Base-by-base conservation (phyloP, 2,113 vertebrate genomes). In the Pavo muticus region DNA sequence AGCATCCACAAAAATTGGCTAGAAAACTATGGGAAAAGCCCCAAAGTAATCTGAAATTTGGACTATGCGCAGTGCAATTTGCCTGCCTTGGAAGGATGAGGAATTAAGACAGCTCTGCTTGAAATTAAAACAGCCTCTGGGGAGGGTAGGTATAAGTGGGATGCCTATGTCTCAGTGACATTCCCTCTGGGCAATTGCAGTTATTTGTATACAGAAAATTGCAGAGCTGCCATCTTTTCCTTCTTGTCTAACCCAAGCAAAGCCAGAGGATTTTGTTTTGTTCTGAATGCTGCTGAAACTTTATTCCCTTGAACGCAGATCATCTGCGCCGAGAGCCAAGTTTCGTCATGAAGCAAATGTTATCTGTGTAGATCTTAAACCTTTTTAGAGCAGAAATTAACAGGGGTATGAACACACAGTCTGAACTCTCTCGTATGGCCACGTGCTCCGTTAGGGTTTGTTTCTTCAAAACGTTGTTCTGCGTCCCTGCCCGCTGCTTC, bases 361-460 rank as follows among this genome's bases (percentile, higher is more conserved):
- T 96, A 93, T 95, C 93, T 83, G 4, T 90, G 95, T 78, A 93
- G 80, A 92, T 92, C 78, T 91, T 95, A 92, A 95, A 95, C 42
- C 78, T 79, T 87, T 91, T 56, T 57, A 94, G 67, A 92, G 85
- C 42, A 70, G 76, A 81, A 69, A 87, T 91, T 95, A 87, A 78
- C 50, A 71, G 59, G 83, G 63, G 7, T 73, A 74, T 32, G 54
- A 75, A 60, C 35, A 74, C 25, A 77, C 84, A 94, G 85, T 93
- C 84, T 57, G 91, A 92, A 79, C 40, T 95, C 77, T 91, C 85
- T 52, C 75, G 30, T 87, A 82, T 39, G 47, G 86, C 69, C 56
- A 68, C 12, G 11, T 81, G 91, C 86, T 92, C 93, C 21, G 24
- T 89, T 70, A 74, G 30, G 72, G 37, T 6, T 1, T 37, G 79